Percentiles rank a stretch among this genome's conserved stretches.
Evolutionary conservation across 2,113 vertebrate species (phyloP).

Genomic region (Chloebia gouldiae): DNA sequence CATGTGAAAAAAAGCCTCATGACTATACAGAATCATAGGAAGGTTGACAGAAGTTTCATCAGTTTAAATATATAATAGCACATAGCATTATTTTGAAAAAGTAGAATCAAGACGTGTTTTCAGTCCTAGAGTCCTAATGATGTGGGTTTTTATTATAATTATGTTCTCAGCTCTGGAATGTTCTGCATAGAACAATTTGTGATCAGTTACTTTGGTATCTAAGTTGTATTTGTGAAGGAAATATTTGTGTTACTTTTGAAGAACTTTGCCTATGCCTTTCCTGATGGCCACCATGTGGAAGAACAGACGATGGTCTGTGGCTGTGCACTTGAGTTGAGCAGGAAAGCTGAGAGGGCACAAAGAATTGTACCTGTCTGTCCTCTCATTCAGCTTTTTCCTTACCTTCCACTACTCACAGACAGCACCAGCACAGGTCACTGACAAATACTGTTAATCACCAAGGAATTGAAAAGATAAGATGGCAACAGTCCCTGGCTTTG

Average conservation of each 20-base stretch:
- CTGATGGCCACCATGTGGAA: accelerated
- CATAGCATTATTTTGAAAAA: background rate
- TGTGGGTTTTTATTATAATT: accelerated
- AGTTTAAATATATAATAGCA: background rate
- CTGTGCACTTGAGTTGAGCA: too few relatives aligned
- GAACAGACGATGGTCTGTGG: background rate
- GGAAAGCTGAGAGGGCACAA: background rate
- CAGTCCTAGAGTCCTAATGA: background rate
- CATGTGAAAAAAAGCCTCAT: accelerated
- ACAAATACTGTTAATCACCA: background rate
- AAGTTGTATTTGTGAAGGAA: background rate
- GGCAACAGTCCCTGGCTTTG: background rate
- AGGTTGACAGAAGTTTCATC: background rate
- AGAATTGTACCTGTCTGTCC: background rate
- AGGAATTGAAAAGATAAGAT: background rate
- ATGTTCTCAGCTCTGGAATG: background rate
- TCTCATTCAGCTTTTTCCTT: background rate
- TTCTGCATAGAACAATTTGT: background rate
- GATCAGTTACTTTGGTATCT: background rate
- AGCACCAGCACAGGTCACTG: background rate
- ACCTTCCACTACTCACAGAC: accelerated
- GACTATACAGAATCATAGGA: background rate
- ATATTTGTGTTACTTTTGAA: background rate
- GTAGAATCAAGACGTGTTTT: background rate
- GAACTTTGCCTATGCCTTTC: background rate